Conservation (phyloP, 2,797 vertebrate species). For the Tapirus indicus region DNA sequence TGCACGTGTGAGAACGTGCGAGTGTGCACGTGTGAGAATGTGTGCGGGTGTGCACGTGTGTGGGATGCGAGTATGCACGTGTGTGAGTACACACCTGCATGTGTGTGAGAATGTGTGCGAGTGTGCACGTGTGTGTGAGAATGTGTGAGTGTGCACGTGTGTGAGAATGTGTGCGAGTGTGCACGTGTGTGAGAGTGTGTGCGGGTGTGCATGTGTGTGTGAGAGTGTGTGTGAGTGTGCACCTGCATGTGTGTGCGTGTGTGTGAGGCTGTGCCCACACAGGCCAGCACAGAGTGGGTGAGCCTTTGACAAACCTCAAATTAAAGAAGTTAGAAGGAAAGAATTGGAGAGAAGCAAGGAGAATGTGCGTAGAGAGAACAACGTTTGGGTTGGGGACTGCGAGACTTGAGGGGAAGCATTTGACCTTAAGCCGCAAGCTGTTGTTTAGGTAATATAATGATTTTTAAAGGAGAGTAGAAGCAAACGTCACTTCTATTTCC, state of each 20-base stretch:
- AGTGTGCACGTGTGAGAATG: no score
- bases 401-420: fast-evolving
- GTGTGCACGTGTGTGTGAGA: no score
- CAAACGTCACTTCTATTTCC: background rate
- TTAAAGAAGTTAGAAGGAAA: background rate
- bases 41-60: no score
- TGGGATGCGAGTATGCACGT: no score
- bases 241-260: no score
- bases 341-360: background rate
- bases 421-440: background rate
- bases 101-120: no score
- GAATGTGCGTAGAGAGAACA: fast-evolving
- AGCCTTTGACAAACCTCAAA: background rate
- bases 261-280: background rate
- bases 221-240: no score
- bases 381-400: fast-evolving
- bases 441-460: fast-evolving
- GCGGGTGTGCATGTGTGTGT: no score
- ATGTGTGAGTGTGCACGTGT: no score
- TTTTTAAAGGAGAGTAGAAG: background rate
- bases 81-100: no score
- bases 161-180: no score
- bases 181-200: no score
- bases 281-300: background rate
- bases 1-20: background rate